A percentile compares a stretch with the other conserved stretches of the same genome.
Conservation (phyloP, 64 coral and sea anemone species). For the Pachyseris speciosa region DNA sequence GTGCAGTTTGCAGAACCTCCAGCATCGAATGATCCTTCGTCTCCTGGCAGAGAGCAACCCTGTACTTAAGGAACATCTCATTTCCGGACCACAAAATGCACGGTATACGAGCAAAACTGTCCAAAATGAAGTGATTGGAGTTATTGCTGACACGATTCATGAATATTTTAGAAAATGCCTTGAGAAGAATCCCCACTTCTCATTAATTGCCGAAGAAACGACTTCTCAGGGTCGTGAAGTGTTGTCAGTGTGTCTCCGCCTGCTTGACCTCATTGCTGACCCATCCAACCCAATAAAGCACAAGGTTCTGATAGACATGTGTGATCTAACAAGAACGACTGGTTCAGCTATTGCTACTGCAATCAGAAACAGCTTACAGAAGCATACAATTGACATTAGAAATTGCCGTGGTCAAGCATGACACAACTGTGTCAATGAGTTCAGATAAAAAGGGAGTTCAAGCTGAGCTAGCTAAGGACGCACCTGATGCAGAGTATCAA, state of each 20-base stretch:
- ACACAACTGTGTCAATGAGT: constrained; percentile 50
- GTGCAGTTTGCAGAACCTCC: not conserved
- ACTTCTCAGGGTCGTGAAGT: not conserved
- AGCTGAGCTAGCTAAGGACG: not conserved
- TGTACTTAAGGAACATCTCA: not conserved
- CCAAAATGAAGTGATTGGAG: not conserved
- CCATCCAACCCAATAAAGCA: constrained; percentile 56
- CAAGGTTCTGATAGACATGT: constrained; percentile 52
- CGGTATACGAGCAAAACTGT: constrained; percentile 11
- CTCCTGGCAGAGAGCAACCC: constrained; percentile 30
- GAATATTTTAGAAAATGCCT: not conserved
- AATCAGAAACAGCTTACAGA: no score
- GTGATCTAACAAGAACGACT: constrained; percentile 66
- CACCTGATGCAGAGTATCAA: constrained; percentile 22
- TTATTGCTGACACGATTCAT: not conserved
- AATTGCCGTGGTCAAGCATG: constrained; percentile 60
- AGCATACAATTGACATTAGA: constrained; percentile 1
- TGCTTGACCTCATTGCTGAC: no score
- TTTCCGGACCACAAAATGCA: not conserved
- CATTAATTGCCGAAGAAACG: constrained; percentile 6
- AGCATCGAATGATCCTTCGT: not conserved
- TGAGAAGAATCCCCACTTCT: not conserved
- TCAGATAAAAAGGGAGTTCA: constrained; percentile 10
- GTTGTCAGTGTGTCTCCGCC: no score
- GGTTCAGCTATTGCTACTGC: constrained; percentile 54